Conservation (phyloP, 2,797 vertebrate genomes). For the Mallotus villosus region DNA sequence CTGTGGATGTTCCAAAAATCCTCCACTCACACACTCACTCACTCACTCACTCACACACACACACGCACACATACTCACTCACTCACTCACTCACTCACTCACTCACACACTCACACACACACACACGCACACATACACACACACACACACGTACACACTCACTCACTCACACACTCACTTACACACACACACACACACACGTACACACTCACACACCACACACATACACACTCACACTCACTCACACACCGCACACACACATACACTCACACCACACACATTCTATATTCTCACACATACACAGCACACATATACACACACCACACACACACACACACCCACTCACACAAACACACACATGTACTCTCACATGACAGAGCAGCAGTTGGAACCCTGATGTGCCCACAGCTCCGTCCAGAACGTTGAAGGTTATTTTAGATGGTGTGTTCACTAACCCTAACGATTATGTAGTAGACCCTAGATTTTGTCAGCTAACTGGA, state of each 20-base stretch:
- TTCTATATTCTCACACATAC: not conserved
- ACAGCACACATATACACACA: not conserved
- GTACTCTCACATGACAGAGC: not conserved
- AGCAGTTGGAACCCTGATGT: slow-evolving; percentile 18
- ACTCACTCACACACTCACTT: too few relatives aligned
- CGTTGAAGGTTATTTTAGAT: not conserved
- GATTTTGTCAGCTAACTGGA: too few relatives aligned
- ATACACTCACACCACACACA: too few relatives aligned
- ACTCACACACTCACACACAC: not conserved
- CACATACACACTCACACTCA: not conserved
- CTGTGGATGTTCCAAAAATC: slow-evolving; percentile 50
- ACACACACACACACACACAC: too few relatives aligned
- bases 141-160: not conserved
- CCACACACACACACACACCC: slow-evolving; percentile 5
- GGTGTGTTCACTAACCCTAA: too few relatives aligned
- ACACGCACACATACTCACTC: not conserved
- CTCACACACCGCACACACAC: too few relatives aligned
- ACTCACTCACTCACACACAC: too few relatives aligned
- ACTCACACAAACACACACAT: too few relatives aligned
- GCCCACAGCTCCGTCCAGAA: not conserved
- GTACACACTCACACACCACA: not conserved
- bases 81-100: too few relatives aligned
- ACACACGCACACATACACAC: slow-evolving; percentile 5
- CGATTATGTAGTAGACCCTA: too few relatives aligned
- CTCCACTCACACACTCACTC: not conserved